Percentiles rank a stretch among this genome's conserved stretches.
phyloP scores from a whole-genome alignment of 2,113 vertebrate genomes.

The Micronisus gabar region DNA sequence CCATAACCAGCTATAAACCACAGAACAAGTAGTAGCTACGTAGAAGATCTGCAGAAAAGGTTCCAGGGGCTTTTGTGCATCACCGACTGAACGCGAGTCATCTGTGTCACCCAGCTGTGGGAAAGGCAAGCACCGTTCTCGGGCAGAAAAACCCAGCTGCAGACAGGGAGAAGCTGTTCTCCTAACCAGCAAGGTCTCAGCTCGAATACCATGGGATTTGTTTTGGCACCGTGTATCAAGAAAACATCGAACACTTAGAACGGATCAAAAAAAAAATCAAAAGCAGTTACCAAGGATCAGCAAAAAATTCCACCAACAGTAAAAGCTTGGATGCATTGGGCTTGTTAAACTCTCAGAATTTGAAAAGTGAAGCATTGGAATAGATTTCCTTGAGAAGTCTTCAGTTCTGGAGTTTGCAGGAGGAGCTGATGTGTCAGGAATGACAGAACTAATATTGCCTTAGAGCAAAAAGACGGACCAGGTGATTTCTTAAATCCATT shows the following conservation, averaged over 20 bases:
- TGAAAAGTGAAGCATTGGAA: background rate
- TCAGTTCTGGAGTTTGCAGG: background rate
- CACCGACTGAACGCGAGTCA: background rate
- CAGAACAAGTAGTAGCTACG: background rate
- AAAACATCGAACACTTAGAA: background rate
- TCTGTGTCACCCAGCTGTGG: background rate
- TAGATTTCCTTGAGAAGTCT: background rate
- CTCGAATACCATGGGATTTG: accelerated
- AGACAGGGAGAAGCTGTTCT: background rate
- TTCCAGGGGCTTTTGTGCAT: background rate
- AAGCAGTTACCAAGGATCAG: background rate
- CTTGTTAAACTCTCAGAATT: background rate
- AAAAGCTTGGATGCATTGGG: accelerated
- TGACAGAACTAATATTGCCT: background rate
- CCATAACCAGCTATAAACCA: background rate
- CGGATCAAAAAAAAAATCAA: background rate
- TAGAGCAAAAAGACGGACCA: background rate
- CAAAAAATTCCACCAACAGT: accelerated
- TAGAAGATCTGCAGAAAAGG: background rate
- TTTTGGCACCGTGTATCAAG: background rate
- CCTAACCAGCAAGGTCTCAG: background rate
- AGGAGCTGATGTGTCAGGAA: background rate
- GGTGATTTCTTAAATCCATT: background rate
- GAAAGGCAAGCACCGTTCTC: background rate
- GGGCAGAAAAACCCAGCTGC: background rate